A percentile compares a stretch with the other conserved stretches of the same genome.
phyloP scores from a whole-genome alignment of 64 coral and sea anemone genomes.

The Actinia tenebrosa region DNA sequence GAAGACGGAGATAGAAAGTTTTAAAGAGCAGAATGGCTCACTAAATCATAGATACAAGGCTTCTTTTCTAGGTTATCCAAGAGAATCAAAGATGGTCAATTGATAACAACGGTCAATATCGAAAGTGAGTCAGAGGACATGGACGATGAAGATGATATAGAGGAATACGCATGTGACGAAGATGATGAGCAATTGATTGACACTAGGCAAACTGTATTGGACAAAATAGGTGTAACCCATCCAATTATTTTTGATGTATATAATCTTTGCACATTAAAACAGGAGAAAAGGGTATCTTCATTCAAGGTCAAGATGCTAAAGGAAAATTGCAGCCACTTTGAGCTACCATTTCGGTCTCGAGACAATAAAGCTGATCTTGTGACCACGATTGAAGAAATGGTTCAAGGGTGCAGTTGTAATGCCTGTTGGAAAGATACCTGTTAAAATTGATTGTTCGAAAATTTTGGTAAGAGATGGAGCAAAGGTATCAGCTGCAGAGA shows the following conservation, averaged over 20 bases:
- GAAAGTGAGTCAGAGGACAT: neutral
- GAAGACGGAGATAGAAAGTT: slow-evolving; percentile 33
- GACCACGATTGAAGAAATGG: slow-evolving; percentile 12
- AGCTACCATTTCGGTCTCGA: too few species aligned
- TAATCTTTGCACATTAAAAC: slow-evolving; percentile 22
- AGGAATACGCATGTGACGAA: too few species aligned
- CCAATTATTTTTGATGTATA: slow-evolving; percentile 36
- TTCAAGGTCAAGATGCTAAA: too few species aligned
- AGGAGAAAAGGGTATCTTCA: too few species aligned
- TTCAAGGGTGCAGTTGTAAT: slow-evolving; percentile 32
- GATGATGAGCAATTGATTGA: neutral
- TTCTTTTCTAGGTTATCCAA: slow-evolving; percentile 36
- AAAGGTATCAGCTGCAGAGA: too few species aligned
- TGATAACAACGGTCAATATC: neutral
- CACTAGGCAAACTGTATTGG: neutral
- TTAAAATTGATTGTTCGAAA: too few species aligned
- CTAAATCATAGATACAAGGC: slow-evolving; percentile 29
- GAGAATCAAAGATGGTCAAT: slow-evolving; percentile 3
- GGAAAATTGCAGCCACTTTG: too few species aligned
- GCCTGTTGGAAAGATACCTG: too few species aligned
- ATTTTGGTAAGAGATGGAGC: too few species aligned
- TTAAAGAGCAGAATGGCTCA: slow-evolving; percentile 35
- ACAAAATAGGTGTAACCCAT: slow-evolving; percentile 9
- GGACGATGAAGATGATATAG: slow-evolving; percentile 29
- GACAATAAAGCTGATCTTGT: slow-evolving; percentile 33